Base-by-base conservation (phyloP, 2,888 invertebrate species). In the Ormyrus thymus region DNA sequence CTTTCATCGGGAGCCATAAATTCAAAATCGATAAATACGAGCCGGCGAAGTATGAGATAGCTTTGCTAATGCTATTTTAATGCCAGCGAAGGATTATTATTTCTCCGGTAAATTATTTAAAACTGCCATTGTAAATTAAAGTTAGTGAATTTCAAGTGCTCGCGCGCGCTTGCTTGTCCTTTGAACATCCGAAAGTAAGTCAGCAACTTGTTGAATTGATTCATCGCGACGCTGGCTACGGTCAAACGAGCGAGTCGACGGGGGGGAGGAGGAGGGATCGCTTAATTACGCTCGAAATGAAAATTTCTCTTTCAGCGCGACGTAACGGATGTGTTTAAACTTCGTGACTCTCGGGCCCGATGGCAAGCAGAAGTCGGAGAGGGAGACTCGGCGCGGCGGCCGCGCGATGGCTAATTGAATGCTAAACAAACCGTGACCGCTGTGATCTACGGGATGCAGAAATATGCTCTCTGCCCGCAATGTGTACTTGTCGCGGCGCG, bases 341-440 rank as follows among this genome's bases (percentile, higher is more conserved):
- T 76, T 69, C 76, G 76, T 76, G 69, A 70, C 69, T 69, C 29
- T 56, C 50, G 76, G 55, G 62, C 13, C 13, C 45, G 55, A 62
- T 45, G n/a, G 29, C 15, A 10, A 56, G 29, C 10, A 29, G 13
- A 29, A 45, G 45, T 45, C 61, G 7, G 48, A 46, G 62, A 6
- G 62, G 3, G 6, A 62, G 13, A 64, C 61, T 43, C 46, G n/a
- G 13, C 56, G 6, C 45, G 45, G 43, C 61, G 58, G 51, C 53
- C 1, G 46, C 58, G 56, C 69, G 48, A 70, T 59, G 45, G 73
- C 56, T 74, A 74, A 74, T 65, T 74, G 73, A 74, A 74, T 65
- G 73, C 43, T 74, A 74, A 74, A 65, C 73, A 74, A 74, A 74
- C 65, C 73, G 73, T 65, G 73, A 65, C 65, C 65, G 58, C 1